Evolutionary conservation across 2,888 invertebrate species (phyloP), one percentile per base, ranked within the genome.

Genomic region (Beris chalybata): DNA sequence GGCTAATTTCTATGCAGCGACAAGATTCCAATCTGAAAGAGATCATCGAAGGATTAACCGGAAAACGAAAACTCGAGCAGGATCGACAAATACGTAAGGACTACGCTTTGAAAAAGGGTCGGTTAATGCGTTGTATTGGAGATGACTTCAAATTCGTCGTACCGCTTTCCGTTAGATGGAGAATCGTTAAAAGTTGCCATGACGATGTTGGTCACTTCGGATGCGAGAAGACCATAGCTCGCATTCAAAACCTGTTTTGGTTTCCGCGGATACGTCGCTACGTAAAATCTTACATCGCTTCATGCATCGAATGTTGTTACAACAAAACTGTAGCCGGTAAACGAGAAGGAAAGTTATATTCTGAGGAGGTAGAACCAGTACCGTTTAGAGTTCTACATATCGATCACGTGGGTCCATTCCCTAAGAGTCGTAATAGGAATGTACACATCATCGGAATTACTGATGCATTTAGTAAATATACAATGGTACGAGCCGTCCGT

Each of bases 131-230:
- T 11, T 3, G 30, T 11, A n/a, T 11, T 12, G 47, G 30, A 4
- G 2, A 43, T 0, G 43, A 58, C 2, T 13, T 57, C 4, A 57
- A 50, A 47, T 58, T 58, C 12, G 58, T 58, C 4, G 45, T 45
- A 7, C 58, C 58, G 15, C 7, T 11, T 7, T 11, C 22, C 29
- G 29, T 58, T 22, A 44, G 65, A 12, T 65, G 67, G 64, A 44
- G 65, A 52, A 48, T 67, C 22, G 67, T 67, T 7, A 66, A 61
- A 29, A 11, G 22, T 11, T 69, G 64, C 55, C 71, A 70, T 45
- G 66, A 71, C 57, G 65, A 70, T 31, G 30, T 50, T 31, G 68
- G 70, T 29, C 72, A 72, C 47, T 70, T 69, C n/a, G 65, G 53
- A 9, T 29, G 65, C n/a, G 67, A 71, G 5, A 69, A 67, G 50